Percentiles rank a stretch among this genome's conserved stretches.
phyloP scores from a whole-genome alignment of 2,797 vertebrate species.

The Poliocrania exsul region DNA sequence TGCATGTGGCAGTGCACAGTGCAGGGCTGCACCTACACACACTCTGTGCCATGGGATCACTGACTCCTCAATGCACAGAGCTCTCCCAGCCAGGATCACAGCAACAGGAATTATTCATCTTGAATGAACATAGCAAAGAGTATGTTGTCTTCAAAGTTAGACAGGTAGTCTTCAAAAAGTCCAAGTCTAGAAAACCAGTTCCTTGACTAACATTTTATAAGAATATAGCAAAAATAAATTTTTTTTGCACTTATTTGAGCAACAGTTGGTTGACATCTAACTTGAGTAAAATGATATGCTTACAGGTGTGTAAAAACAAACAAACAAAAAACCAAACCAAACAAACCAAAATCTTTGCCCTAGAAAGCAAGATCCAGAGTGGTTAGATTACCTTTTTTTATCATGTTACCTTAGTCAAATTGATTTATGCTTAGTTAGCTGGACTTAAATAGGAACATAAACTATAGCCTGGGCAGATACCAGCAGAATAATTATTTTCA shows the following conservation, averaged over 20 bases:
- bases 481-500: neutral
- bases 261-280: neutral
- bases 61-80: neutral
- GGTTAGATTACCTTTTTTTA: neutral
- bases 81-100: neutral
- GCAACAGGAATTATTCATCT: neutral
- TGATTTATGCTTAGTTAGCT: neutral
- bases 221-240: neutral
- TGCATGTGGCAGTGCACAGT: accelerated
- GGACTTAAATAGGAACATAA: neutral
- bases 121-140: neutral
- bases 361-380: neutral
- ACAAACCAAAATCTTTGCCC: neutral
- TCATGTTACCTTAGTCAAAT: neutral
- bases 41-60: neutral
- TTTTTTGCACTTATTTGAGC: neutral
- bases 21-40: accelerated
- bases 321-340: too few relatives aligned
- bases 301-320: neutral
- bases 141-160: neutral
- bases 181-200: neutral
- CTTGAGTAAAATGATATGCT: neutral
- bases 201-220: neutral
- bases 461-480: neutral
- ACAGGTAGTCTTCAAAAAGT: neutral